Evolutionary conservation across 2,888 invertebrate genomes (phyloP), one percentile per base, ranked within the genome.

Genomic region (Nysson spinosus): DNA sequence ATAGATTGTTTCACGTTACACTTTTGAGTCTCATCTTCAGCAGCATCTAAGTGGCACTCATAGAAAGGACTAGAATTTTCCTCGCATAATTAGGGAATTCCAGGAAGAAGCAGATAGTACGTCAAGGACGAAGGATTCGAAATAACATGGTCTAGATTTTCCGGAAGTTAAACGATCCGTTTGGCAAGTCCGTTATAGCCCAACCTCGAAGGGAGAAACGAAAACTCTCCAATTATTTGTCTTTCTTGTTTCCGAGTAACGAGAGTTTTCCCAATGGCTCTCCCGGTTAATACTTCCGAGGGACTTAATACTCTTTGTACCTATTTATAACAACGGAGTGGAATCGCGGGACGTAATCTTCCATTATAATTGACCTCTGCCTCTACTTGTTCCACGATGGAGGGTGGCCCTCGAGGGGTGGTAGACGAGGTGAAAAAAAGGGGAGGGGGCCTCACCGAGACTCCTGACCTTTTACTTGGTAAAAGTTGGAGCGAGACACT

Each of bases 291-390:
- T 69, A 70, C 66, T 65, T 62, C 57, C 67, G 56, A 62, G 64
- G 42, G 63, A 69, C 69, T 69, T 68, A 61, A 73, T 75, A 68
- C 75, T 64, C 72, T 67, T 61, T 71, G 63, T 58, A 56, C 42
- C 62, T 68, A 71, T 74, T 74, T 74, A 65, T 65, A 54, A 66
- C 63, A 47, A 52, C 69, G 66, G 66, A 56, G 56, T 51, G 61
- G 70, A 63, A 74, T 71, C 62, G 55, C 58, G 63, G 70, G 52
- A 58, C 49, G 63, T 73, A 73, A 73, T 70, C 74, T 71, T 68
- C 65, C 58, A 74, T 74, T 74, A 73, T 73, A 73, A 73, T 73
- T 73, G 73, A 73, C 73, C 73, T 63, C 56, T 63, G 50, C 54
- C 57, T 34, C 39, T 61, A 65, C 63, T 66, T 57, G 61, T 56